Evolutionary conservation across 1,140 invertebrate species (phyloP), one percentile per base, ranked within the genome.

Genomic region (Caenorhabditis brenneri): DNA sequence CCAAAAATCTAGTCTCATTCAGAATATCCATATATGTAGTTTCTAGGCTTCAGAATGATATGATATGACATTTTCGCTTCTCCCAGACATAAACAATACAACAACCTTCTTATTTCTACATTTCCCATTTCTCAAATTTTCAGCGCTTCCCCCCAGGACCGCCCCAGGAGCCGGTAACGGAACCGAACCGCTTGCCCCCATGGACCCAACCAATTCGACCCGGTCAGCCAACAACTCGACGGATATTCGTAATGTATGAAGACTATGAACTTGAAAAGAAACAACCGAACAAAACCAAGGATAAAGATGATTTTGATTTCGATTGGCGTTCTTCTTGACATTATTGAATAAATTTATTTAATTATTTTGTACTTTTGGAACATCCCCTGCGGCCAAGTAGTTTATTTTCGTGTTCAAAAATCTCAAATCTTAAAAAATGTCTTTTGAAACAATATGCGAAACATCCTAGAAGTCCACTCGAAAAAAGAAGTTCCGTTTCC

Each of bases 201-300:
- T 36, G 58, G 58, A 15, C 31, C 16, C 0, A 27, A 27, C 12
- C 65, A 31, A 42, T 2, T 22, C 58, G 15, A 36, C 58, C 29
- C 31, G 15, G 3, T 31, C 29, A 65, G 36, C n/a, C 65, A 9
- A 42, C 65, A 74, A 74, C 65, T 74, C 65, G 65, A 74, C 65
- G 65, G 42, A 3, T 42, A 15, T 42, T 74, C 65, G 36, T 74
- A 15, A 74, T 74, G 65, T 74, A 74, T 74, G 65, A 74, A 6
- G 33, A 74, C 46, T 16, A 74, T 24, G 65, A 74, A 15, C 5
- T 12, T 33, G 33, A 22, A 42, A 74, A 42, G 36, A 74, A 42
- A 31, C 22, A 12, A 19, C 22, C 36, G 65, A 42, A 74, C 42
- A 74, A n/a, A n/a, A 51, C 6, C 0, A 4, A 51, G 15, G 49